Percentiles rank a stretch among this genome's conserved stretches.
phyloP scores from a whole-genome alignment of 1,140 invertebrate species.

The Papilio helenus region DNA sequence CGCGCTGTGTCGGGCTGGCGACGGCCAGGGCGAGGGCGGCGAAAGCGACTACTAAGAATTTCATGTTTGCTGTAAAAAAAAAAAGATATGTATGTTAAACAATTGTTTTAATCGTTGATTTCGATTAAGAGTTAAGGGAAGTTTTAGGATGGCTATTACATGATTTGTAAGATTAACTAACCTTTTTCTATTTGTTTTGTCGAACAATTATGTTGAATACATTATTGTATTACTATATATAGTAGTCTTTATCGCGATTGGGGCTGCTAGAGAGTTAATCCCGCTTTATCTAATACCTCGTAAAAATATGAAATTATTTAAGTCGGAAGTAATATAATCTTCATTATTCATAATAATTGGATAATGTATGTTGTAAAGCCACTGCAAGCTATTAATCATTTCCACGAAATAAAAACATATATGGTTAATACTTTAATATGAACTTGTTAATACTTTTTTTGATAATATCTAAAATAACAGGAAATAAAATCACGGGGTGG shows the following conservation, averaged over 20 bases:
- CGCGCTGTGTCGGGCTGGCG: slow-evolving; percentile 9
- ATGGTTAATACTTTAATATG: not conserved
- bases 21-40: slow-evolving; percentile 9
- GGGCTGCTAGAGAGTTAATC: slow-evolving; percentile 19
- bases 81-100: not conserved
- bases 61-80: slow-evolving; percentile 27
- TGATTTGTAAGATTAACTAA: not conserved
- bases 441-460: not conserved
- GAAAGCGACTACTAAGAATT: slow-evolving; percentile 4
- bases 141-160: not conserved
- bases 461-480: not conserved
- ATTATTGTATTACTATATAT: slow-evolving; percentile 25
- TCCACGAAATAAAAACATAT: not conserved
- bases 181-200: not conserved
- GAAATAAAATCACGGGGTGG: not conserved
- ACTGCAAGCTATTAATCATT: not conserved
- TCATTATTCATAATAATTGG: not conserved
- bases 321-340: slow-evolving; percentile 14
- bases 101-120: too few relatives aligned
- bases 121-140: too few relatives aligned
- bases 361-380: not conserved
- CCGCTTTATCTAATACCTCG: slow-evolving; percentile 11
- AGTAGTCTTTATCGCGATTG: not conserved
- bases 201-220: not conserved
- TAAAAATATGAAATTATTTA: slow-evolving; percentile 23